Percentiles rank a stretch among this genome's conserved stretches.
Evolutionary conservation across 2,797 vertebrate species (phyloP).

Genomic region (Danio choprae): DNA sequence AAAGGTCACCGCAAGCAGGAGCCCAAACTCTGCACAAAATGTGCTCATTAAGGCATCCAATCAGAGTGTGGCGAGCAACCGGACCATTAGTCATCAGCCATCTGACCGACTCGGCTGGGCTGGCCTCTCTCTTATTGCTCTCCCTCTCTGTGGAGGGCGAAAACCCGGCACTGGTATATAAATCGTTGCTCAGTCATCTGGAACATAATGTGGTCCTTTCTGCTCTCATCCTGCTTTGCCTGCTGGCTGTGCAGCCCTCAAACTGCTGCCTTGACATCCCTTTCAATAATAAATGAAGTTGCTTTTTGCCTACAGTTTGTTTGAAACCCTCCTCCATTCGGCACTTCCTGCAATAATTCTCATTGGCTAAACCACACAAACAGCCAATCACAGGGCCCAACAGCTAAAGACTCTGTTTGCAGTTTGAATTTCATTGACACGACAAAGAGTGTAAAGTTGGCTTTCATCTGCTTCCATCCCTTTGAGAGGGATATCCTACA

Average conservation of each 20-base stretch:
- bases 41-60: slow-evolving; percentile 95
- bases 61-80: slow-evolving; percentile 83
- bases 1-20: slow-evolving; percentile 91
- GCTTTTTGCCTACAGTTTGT: slow-evolving; percentile 86
- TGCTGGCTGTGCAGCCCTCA: slow-evolving; percentile 80
- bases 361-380: slow-evolving; percentile 59
- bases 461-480: background rate
- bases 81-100: slow-evolving; percentile 90
- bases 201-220: slow-evolving; percentile 82
- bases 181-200: slow-evolving; percentile 87
- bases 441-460: slow-evolving; percentile 14
- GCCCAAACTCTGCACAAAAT: slow-evolving; percentile 88
- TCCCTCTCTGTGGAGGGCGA: slow-evolving; percentile 69
- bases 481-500: slow-evolving; percentile 2
- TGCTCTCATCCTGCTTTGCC: slow-evolving; percentile 77
- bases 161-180: slow-evolving; percentile 78
- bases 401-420: slow-evolving; percentile 13
- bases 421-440: slow-evolving; percentile 16
- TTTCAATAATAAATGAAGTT: slow-evolving; percentile 87
- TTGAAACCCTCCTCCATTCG: slow-evolving; percentile 62
- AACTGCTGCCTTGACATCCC: slow-evolving; percentile 84
- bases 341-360: slow-evolving; percentile 19
- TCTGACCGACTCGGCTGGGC: slow-evolving; percentile 78
- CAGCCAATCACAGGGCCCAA: slow-evolving; percentile 55
- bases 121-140: slow-evolving; percentile 77